Conservation (phyloP, 2,888 invertebrate species). For the Lumbricus terrestris region DNA sequence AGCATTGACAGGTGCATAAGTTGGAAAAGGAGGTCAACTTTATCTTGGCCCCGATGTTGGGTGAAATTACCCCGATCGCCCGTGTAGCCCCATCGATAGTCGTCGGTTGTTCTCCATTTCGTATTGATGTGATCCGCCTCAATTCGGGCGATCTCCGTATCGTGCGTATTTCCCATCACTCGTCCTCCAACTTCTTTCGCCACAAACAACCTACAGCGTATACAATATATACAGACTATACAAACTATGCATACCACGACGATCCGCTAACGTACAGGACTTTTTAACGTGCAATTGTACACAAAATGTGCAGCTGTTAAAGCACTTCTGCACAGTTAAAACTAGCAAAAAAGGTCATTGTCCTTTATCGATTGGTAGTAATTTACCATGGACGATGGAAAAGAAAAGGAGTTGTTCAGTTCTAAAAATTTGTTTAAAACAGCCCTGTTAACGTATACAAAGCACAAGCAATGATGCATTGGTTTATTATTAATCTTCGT, state of each 20-base stretch:
- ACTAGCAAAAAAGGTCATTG: too few relatives aligned
- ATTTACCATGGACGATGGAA: too few relatives aligned
- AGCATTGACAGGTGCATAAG: background rate
- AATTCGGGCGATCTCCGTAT: constrained; percentile 28
- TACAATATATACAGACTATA: background rate
- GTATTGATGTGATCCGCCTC: constrained; percentile 29
- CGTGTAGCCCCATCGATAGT: constrained; percentile 27
- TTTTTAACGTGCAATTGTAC: too few relatives aligned
- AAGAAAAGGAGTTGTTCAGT: too few relatives aligned
- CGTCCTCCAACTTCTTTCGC: background rate
- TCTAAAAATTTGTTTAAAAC: too few relatives aligned
- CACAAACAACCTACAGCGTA: background rate
- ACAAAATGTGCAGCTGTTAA: too few relatives aligned
- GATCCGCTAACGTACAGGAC: background rate
- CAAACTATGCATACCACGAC: background rate
- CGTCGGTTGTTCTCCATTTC: constrained; percentile 26
- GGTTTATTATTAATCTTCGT: too few relatives aligned
- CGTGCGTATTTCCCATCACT: constrained; percentile 29
- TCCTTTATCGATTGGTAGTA: too few relatives aligned
- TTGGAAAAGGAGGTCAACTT: background rate
- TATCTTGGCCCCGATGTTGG: background rate
- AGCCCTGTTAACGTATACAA: too few relatives aligned
- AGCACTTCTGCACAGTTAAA: too few relatives aligned
- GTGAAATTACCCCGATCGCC: constrained; percentile 24
- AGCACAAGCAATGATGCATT: too few relatives aligned